Evolutionary conservation across 2,888 invertebrate genomes (phyloP), one percentile per base, ranked within the genome.

Genomic region (Amphipyra berbera): DNA sequence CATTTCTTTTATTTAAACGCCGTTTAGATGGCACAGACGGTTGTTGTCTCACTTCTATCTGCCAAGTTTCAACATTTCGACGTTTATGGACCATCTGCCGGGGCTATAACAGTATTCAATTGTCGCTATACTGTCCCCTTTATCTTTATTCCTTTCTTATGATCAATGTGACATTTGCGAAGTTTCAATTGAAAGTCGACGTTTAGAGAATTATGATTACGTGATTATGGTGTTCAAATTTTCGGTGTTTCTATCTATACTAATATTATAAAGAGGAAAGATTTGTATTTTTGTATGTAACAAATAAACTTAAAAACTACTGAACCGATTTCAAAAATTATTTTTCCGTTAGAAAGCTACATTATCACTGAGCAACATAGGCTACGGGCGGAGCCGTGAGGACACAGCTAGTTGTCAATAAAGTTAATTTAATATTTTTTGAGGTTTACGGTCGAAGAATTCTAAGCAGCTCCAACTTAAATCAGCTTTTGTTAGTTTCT

Each of bases 71-170:
- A 85, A 87, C 89, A 86, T 89, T 88, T 81, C 80, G 83, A 88
- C 89, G 81, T 88, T 91, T 88, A 90, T 90, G 78, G 87, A 78
- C 86, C 89, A 91, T 90, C 88, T 89, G 88, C 82, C 76, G 82
- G 80, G 46, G 75, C 55, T 58, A 67, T 78, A 73, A 74, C 74
- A 69, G 66, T 70, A 79, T 76, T 73, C 79, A 77, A 75, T 75
- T 77, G 74, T 76, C 83, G 76, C 81, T 79, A 72, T 74, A 74
- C 78, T 80, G 82, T n/a, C 68, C 78, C 82, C 81, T 85, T 84
- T 82, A 73, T 85, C 82, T 82, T 79, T 73, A 75, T 77, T 64
- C 54, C 54, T 50, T 64, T 21, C 52, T 76, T 59, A 68, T 72
- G 76, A 76, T 78, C 59, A 56, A 68, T 67, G 52, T 50, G 46